Evolutionary conservation across 2,797 vertebrate species (phyloP), one percentile per base, ranked within the genome.

Genomic region (Lagocephalus sceleratus): DNA sequence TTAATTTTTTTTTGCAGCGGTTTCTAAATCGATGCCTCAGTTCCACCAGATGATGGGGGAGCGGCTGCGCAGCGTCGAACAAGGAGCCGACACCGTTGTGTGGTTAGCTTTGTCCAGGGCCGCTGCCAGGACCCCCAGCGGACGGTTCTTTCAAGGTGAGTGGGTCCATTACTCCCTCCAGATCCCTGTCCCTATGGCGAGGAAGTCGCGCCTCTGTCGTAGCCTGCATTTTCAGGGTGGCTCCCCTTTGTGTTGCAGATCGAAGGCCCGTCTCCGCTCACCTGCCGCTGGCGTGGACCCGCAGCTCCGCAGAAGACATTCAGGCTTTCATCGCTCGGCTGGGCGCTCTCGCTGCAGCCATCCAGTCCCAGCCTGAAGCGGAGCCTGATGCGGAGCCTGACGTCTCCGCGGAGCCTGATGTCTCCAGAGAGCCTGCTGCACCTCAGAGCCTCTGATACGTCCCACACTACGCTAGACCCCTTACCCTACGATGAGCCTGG

Each of bases 81-180:
- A 91, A 56, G 90, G 90, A 6, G 88, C 89, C 0, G 88, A 91
- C 82, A 91, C 88, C 0, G 79, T 85, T 2, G 69, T 88, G 47
- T 91, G 90, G 90, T 66, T 91, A 60, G 82, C 90, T 2, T 20
- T 87, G 63, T 88, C 88, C 8, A 52, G 52, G 43, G 71, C 63
- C 15, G 72, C 89, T 7, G 39, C 58, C 23, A 70, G 66, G 35
- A 86, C 54, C 29, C 45, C 57, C 51, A 90, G 83, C 0, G 87
- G 90, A 2, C 73, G 70, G 68, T 91, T 92, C 75, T 90, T 90
- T 59, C 89, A 92, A 85, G 90, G 90, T 90, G 52, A 63, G 49
- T 16, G 3, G 22, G 21, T 21, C 5, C 0, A n/a, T 32, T 25
- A 29, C 29, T 45, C 43, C 32, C 11, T 9, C 12, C 10, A 14